Base-by-base conservation (phyloP, 2,888 invertebrate species). In the Gandaritis pyraliata region DNA sequence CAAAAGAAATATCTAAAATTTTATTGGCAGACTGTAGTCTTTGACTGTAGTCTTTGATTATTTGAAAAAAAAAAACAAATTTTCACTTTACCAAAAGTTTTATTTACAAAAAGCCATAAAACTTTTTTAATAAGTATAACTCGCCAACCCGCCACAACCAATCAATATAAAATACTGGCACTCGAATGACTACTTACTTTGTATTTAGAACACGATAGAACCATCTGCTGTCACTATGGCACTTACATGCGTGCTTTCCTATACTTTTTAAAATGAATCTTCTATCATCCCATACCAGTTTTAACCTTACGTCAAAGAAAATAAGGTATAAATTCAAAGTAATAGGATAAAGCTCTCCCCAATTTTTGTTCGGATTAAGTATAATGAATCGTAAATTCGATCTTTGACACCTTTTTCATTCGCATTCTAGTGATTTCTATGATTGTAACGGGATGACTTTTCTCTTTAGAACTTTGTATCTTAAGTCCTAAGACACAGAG, bases 341-440 rank as follows among this genome's bases (percentile, higher is more conserved):
- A 1, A 38, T 36, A n/a, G 15, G 4, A 33, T 29, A 48, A 60
- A 52, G 5, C 57, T 70, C 78, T 72, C 85, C 89, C 90, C 85
- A 81, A 82, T 82, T 86, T 87, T 85, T 81, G 82, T 84, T 74
- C 77, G 90, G 91, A 91, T 92, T 92, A 90, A 86, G 87, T 87
- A 90, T 91, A 91, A 91, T 91, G 91, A 91, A 89, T 90, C 89
- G 91, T 90, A 91, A 92, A 92, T 92, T 90, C 89, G 90, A 92
- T 91, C 91, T 92, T 90, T 91, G 90, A 90, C 92, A 92, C 92
- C 91, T 92, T 90, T 92, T 90, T 88, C 89, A 90, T 90, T 91
- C 88, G 84, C 85, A 82, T 84, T 84, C 82, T 82, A 86, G 82
- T 85, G 85, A 86, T 88, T 89, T 88, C 85, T 86, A 81, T 85